phyloP scores from a whole-genome alignment of 2,113 vertebrate genomes.

The Machaerirhynchus nigripectus region DNA sequence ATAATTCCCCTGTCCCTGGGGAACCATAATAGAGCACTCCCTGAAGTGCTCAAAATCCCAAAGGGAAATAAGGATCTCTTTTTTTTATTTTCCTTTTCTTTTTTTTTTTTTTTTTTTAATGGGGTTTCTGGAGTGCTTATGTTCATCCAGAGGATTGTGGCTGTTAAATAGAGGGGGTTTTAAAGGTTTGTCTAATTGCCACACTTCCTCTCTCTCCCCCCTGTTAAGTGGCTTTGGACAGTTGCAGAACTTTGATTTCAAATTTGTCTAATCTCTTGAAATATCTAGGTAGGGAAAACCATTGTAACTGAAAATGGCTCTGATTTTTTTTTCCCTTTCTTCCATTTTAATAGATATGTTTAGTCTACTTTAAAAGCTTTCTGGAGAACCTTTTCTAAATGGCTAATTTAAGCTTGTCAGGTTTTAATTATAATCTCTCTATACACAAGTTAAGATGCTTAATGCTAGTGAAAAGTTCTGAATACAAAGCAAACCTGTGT shows the following conservation, averaged over 20 bases:
- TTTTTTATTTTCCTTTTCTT: background rate
- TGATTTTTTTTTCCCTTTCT: background rate
- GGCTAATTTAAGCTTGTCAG: conserved; percentile 70
- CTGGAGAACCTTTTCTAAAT: conserved; percentile 61
- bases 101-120: background rate
- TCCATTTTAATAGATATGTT: conserved; percentile 63
- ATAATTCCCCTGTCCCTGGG: background rate
- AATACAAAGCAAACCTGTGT: conserved; percentile 71
- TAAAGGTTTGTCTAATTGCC: conserved; percentile 51
- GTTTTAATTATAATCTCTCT: conserved; percentile 73
- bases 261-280: conserved; percentile 59
- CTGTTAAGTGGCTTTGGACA: conserved; percentile 48
- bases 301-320: conserved; percentile 43
- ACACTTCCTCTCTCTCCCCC: background rate
- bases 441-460: conserved; percentile 68
- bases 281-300: conserved; percentile 41
- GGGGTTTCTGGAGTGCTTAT: conserved; percentile 28
- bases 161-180: conserved; percentile 5
- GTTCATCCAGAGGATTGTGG: conserved; percentile 15
- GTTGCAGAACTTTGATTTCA: conserved; percentile 60
- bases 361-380: conserved; percentile 72
- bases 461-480: conserved; percentile 66
- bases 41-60: conserved; percentile 38
- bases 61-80: conserved; percentile 1
- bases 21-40: conserved; percentile 4